Evolutionary conservation across 2,888 invertebrate species (phyloP), one percentile per base, ranked within the genome.

Genomic region (Stictocephala bisonia): DNA sequence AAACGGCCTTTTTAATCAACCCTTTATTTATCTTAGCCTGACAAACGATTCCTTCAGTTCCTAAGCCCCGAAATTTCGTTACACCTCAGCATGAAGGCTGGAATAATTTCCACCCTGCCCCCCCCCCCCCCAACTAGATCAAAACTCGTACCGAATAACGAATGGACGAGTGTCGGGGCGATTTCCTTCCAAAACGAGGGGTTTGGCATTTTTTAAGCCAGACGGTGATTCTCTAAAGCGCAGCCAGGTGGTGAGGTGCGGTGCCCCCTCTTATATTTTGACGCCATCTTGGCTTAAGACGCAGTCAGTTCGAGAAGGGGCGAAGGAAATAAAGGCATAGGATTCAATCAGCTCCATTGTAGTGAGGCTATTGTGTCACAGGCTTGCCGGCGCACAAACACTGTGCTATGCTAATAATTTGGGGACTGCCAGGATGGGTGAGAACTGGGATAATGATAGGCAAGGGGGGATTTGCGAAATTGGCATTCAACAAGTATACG

Each of bases 341-440:
- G 44, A 64, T 64, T 64, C 64, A 64, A 64, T 64, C 64, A 64
- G 24, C 40, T 44, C 64, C 40, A 64, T 64, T 64, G 64, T 64
- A 24, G 64, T 26, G 64, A 26, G n/a, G 15, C 26, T 27, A 64
- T 64, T 64, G 64, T 64, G 40, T 15, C 15, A 4, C 44, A 44
- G 44, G 44, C 44, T 24, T 64, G 26, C 60, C 18, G 60, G 18
- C 40, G 60, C 60, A 60, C 60, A 35, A 60, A 60, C 60, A 60
- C 31, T 60, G 40, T 60, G 60, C 60, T 60, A 60, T 60, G 60
- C 60, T 60, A 60, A 60, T 60, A 35, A 35, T 40, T 60, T 27
- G 35, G 35, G 40, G 40, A 31, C 31, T n/a, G n/a, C n/a, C n/a
- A n/a, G n/a, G n/a, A n/a, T n/a, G n/a, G n/a, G n/a, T n/a, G n/a